Percentiles rank a stretch among this genome's conserved stretches.
Conservation (phyloP, 2,797 vertebrate genomes). For the Epinephelus awoara region DNA sequence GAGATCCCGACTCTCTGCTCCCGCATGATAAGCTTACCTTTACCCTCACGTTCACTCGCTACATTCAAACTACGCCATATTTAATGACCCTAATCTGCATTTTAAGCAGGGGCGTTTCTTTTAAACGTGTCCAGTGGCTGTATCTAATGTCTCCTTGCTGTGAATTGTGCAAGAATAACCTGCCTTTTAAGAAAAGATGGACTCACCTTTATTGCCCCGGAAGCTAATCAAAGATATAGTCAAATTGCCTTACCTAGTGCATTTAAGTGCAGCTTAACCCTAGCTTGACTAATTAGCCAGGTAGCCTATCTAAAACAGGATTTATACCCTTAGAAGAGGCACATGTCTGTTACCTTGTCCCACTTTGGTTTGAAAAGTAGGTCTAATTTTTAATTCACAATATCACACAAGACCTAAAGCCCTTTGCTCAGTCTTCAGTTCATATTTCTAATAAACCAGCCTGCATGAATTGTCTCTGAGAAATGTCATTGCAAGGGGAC, state of each 20-base stretch:
- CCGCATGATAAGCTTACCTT: conserved; percentile 69
- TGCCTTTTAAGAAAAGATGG: conserved; percentile 9
- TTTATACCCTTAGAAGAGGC: background rate
- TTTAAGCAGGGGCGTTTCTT: conserved; percentile 46
- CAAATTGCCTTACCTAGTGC: conserved; percentile 11
- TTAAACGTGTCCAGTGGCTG: background rate
- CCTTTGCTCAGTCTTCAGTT: background rate
- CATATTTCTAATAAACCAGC: background rate
- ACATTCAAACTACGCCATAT: conserved; percentile 65
- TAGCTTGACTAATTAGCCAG: background rate
- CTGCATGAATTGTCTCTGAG: conserved; percentile 12
- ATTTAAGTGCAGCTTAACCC: conserved; percentile 9
- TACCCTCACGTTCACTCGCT: conserved; percentile 49
- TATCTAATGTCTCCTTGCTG: background rate
- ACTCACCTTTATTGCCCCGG: conserved; percentile 9
- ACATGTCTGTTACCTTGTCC: conserved; percentile 7
- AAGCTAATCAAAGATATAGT: conserved; percentile 12
- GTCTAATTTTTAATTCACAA: conserved; percentile 11
- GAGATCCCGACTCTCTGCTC: conserved; percentile 60
- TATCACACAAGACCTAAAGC: background rate
- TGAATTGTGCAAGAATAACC: conserved; percentile 9
- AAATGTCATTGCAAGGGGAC: conserved; percentile 16
- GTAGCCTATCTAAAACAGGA: background rate
- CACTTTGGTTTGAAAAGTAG: conserved; percentile 27
- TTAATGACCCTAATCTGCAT: conserved; percentile 71